These are phyloP conservation scores for Merodon equestris DNA, from an alignment of 2,888 invertebrate genomes.

Conservation along the genomic window DNA sequence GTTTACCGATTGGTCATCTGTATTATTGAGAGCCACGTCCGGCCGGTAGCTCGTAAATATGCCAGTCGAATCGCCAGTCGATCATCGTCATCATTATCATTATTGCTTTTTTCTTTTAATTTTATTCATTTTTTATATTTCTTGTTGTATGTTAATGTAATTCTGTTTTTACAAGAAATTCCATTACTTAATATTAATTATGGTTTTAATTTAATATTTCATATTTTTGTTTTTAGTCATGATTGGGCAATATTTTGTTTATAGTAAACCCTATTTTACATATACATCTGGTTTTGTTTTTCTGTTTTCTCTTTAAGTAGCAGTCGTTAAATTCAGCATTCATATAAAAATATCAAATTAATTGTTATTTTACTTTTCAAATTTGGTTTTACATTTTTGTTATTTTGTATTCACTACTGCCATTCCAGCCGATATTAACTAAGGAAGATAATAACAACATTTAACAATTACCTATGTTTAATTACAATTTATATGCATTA, in stretches of 20 bases:
- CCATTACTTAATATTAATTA: constrained; percentile 52
- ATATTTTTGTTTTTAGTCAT: constrained; percentile 33
- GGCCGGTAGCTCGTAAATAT: constrained; percentile 4
- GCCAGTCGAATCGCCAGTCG: too few relatives aligned
- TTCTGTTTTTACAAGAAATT: constrained; percentile 50
- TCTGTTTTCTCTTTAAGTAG: constrained; percentile 43
- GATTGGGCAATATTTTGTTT: constrained; percentile 53
- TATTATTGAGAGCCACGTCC: constrained; percentile 41
- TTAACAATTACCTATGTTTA: constrained; percentile 64
- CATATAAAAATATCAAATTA: constrained; percentile 67
- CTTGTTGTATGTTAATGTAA: background rate
- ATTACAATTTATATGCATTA: constrained; percentile 58
- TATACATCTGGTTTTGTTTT: constrained; percentile 17
- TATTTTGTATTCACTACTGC: constrained; percentile 5
- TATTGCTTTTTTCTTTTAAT: constrained; percentile 9
- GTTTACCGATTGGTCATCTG: too few relatives aligned
- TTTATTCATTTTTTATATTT: constrained; percentile 18
- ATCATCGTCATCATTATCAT: constrained; percentile 29
- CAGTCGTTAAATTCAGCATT: constrained; percentile 64
- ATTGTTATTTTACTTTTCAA: constrained; percentile 44
- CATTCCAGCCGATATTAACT: constrained; percentile 29
- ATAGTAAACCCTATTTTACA: constrained; percentile 40
- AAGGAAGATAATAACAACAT: constrained; percentile 63
- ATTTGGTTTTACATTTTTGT: too few relatives aligned
- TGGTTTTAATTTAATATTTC: constrained; percentile 20